Percentiles rank a stretch among this genome's conserved stretches.
These are phyloP conservation scores for Glossophaga mutica DNA, from an alignment of 2,797 vertebrate species.

Conservation along the genomic window DNA sequence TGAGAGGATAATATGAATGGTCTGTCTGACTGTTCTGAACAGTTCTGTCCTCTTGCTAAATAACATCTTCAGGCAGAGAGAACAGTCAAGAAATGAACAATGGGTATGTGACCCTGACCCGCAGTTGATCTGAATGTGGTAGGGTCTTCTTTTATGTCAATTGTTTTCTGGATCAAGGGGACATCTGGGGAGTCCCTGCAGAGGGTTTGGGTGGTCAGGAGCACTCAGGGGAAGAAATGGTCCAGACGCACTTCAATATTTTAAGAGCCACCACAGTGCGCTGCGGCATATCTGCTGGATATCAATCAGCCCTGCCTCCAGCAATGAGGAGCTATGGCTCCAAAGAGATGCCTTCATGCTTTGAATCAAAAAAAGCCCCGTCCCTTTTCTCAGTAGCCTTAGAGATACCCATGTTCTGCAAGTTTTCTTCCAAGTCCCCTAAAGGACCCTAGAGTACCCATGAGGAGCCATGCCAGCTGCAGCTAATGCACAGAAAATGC, in stretches of 20 bases:
- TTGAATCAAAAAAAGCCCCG: background rate
- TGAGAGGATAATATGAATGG: background rate
- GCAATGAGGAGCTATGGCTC: background rate
- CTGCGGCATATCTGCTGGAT: background rate
- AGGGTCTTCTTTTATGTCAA: background rate
- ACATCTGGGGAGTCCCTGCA: background rate
- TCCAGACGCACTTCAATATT: background rate
- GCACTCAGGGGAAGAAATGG: background rate
- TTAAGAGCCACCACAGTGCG: background rate
- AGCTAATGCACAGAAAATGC: slow-evolving; percentile 18
- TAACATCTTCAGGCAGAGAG: background rate
- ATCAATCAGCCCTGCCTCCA: background rate
- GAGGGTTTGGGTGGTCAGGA: background rate
- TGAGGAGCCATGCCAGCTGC: slow-evolving; percentile 6
- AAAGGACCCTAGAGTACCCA: background rate
- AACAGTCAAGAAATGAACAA: background rate
- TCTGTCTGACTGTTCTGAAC: background rate
- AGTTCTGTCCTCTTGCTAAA: background rate
- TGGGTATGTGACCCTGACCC: fast-evolving
- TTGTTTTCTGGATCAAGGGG: background rate
- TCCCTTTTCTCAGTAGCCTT: background rate
- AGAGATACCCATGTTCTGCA: background rate
- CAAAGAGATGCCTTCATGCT: background rate
- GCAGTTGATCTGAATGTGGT: background rate
- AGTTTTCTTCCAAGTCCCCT: slow-evolving; percentile 32